phyloP scores from a whole-genome alignment of 2,888 invertebrate species.

The Brachynemurus nebulosus region DNA sequence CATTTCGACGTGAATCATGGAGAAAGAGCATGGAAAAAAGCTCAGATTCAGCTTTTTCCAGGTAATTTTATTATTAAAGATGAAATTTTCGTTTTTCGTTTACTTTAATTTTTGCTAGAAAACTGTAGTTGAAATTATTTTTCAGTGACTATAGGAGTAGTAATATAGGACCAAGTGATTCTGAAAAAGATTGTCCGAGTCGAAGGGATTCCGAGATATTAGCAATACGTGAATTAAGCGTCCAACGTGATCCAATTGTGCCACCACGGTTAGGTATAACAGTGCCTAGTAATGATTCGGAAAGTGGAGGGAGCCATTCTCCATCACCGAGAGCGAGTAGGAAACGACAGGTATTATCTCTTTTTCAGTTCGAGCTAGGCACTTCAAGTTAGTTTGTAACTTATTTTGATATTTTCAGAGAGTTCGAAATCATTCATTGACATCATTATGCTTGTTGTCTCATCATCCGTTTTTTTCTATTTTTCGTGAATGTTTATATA shows the following conservation, averaged over 20 bases:
- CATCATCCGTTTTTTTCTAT: slow-evolving; percentile 99
- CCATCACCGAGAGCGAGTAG: slow-evolving; percentile 74
- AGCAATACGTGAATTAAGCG: slow-evolving; percentile 8
- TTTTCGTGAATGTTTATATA: slow-evolving; percentile 94
- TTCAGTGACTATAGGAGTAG: slow-evolving; percentile 87
- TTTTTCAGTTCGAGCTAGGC: no score
- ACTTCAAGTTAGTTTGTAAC: no score
- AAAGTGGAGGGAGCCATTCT: slow-evolving; percentile 77
- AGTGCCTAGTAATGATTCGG: slow-evolving; percentile 61
- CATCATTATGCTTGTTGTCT: slow-evolving; percentile 92
- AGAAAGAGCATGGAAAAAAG: slow-evolving; percentile 84
- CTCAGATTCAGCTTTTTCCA: slow-evolving; percentile 85
- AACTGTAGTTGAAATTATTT: slow-evolving; percentile 13
- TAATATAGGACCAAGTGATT: slow-evolving; percentile 79
- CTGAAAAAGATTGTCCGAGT: slow-evolving; percentile 72
- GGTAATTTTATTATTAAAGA: slow-evolving; percentile 38
- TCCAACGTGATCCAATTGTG: slow-evolving; percentile 6
- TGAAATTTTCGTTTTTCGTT: slow-evolving; percentile 4
- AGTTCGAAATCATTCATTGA: slow-evolving; percentile 83
- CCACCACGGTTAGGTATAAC: slow-evolving; percentile 49
- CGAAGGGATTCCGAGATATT: slow-evolving; percentile 48
- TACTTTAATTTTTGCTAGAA: background rate
- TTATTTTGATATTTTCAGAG: slow-evolving; percentile 46
- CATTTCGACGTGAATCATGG: slow-evolving; percentile 75
- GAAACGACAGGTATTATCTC: slow-evolving; percentile 52